Conservation (phyloP, 2,113 vertebrate genomes). For the Aegithalos caudatus region DNA sequence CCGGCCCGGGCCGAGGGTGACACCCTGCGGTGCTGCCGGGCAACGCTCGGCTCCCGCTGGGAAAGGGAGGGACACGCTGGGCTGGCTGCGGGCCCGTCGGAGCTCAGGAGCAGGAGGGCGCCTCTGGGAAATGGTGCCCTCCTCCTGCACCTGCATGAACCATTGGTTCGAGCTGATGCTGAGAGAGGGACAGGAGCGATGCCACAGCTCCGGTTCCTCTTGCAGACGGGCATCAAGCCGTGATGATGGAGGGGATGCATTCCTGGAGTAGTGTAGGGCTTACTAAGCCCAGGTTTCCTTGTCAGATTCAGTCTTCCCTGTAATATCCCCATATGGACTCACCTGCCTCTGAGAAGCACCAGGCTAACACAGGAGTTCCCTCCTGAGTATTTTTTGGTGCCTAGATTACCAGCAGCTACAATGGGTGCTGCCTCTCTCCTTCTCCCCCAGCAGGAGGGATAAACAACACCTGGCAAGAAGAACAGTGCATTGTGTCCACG, state of each 20-base stretch:
- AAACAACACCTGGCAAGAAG: not conserved
- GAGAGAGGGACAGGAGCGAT: not conserved
- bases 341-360: not conserved
- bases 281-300: too few species aligned
- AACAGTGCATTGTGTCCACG: fast-evolving
- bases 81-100: fast-evolving
- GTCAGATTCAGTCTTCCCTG: not conserved
- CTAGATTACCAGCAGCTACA: not conserved
- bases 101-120: fast-evolving
- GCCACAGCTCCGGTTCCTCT: not conserved
- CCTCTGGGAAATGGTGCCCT: fast-evolving
- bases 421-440: not conserved
- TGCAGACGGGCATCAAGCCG: not conserved
- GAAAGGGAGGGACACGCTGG: too few species aligned
- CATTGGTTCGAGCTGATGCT: fast-evolving
- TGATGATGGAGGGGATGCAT: fast-evolving
- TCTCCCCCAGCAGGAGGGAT: not conserved
- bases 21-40: not conserved
- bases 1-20: not conserved
- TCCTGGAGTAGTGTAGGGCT: too few species aligned
- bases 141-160: not conserved
- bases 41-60: not conserved
- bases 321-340: not conserved
- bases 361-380: not conserved
- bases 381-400: not conserved